Base-by-base conservation (phyloP, 2,113 vertebrate genomes). In the Proteles cristata region DNA sequence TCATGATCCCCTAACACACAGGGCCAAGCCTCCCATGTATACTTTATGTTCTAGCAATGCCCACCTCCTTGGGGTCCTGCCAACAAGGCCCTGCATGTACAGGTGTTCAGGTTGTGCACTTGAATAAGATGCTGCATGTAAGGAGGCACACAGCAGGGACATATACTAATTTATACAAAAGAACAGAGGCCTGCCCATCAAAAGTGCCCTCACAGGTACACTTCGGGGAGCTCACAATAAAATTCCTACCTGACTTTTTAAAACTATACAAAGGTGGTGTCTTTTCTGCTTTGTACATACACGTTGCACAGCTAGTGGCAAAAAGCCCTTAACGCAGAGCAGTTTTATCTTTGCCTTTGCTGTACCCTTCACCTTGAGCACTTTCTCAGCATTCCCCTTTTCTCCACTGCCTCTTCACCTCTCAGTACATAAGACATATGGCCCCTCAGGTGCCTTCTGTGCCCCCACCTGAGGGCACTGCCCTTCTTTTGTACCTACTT, bases 401-500 rank as follows among this genome's bases (percentile, higher is more conserved):
- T 31, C 84, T 81, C 35, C 7, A 28, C 33, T 33, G 28, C 8
- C 68, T 68, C 10, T 26, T 58, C 61, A 43, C 69, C 33, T 68
- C 63, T 93, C 71, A 31, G 11, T 12, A 26, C 63, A 14, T 0
- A 16, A 31, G 87, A 53, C 5, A 19, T n/a, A 69, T 2, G 31
- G 48, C 28, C 35, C 48, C 73, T 68, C 14, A 6, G 16, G 68
- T 31, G 66, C 25, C 61, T 7, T 77, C 61, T 2, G 0, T 5
- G 28, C 71, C 28, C 5, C 33, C 58, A 21, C 0, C 4, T 0
- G 43, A 58, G 58, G 69, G 45, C 23, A 11, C 71, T 0, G 9
- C 8, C 14, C 9, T 80, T n/a, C 25, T 16, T 53, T 7, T 28
- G 11, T 26, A 28, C 7, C 0, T 16, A 25, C 83, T 50, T 68